These are phyloP conservation scores for Aldabrachelys gigantea DNA, from an alignment of 2,113 vertebrate species.

Conservation along the genomic window DNA sequence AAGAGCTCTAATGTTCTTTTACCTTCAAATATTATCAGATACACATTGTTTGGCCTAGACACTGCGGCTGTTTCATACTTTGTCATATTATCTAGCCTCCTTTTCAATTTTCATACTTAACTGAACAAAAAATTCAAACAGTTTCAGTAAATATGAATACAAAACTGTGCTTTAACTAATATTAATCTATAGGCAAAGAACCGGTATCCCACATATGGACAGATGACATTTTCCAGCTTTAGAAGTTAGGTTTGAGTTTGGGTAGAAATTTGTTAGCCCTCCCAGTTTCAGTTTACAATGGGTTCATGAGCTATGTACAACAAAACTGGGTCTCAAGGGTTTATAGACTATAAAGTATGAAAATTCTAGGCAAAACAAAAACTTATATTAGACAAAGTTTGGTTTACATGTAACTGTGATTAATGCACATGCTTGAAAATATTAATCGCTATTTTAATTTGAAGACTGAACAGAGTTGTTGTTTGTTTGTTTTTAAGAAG, in stretches of 20 bases:
- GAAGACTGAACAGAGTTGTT: neutral
- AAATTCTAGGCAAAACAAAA: neutral
- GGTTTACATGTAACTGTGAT: neutral
- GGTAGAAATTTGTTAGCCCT: neutral
- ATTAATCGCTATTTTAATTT: neutral
- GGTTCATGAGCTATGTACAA: neutral
- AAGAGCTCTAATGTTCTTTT: neutral
- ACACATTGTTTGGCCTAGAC: neutral
- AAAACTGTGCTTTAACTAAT: neutral
- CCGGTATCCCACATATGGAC: neutral
- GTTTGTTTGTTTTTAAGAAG: neutral
- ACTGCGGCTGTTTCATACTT: neutral
- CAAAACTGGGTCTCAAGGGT: neutral
- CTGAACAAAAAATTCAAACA: neutral
- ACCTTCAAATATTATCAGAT: neutral
- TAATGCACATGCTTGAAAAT: neutral
- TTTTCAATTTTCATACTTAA: neutral
- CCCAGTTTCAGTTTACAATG: neutral
- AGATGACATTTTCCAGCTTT: neutral
- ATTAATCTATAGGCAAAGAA: neutral
- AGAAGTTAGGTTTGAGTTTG: neutral
- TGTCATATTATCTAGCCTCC: neutral
- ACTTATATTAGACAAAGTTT: neutral
- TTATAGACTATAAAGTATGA: too few species aligned
- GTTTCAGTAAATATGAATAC: neutral